phyloP scores from a whole-genome alignment of 1,140 invertebrate species.

The Ceratosolen solmsi region DNA sequence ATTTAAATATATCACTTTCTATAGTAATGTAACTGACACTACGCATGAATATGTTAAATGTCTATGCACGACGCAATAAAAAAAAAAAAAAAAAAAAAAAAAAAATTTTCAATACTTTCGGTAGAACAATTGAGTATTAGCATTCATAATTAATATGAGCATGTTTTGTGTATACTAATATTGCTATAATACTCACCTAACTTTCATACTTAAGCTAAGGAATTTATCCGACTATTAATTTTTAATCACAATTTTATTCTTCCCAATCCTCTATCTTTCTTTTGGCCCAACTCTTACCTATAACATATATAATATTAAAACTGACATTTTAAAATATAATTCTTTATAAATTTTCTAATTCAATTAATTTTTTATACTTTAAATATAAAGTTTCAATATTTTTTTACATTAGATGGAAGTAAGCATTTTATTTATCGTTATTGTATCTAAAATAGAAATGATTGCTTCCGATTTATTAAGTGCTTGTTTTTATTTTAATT shows the following conservation, averaged over 20 bases:
- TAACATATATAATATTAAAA: conserved; percentile 34
- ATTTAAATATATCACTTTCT: neutral
- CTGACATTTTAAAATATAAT: conserved; percentile 14
- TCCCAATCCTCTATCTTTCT: conserved; percentile 22
- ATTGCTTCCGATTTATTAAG: conserved; percentile 30
- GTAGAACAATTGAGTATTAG: neutral
- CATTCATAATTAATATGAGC: conserved; percentile 17
- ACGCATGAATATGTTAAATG: neutral
- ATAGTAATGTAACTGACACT: neutral
- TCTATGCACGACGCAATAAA: neutral
- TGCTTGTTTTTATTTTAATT: conserved; percentile 25
- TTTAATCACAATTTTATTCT: neutral
- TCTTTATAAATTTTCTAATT: conserved; percentile 10
- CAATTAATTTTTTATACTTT: conserved; percentile 20
- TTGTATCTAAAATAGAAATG: conserved; percentile 1
- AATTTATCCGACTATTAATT: conserved; percentile 35
- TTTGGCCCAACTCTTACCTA: conserved; percentile 16
- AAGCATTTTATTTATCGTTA: neutral
- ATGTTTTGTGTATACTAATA: conserved; percentile 39
- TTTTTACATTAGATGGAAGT: conserved; percentile 18
- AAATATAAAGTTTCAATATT: conserved; percentile 23
- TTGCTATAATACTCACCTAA: conserved; percentile 34
- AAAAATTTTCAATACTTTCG: neutral
- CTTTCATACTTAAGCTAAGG: conserved; percentile 39
- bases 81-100: neutral